Conservation (phyloP, 2,113 vertebrate genomes). For the Psittacula cyanocephala region DNA sequence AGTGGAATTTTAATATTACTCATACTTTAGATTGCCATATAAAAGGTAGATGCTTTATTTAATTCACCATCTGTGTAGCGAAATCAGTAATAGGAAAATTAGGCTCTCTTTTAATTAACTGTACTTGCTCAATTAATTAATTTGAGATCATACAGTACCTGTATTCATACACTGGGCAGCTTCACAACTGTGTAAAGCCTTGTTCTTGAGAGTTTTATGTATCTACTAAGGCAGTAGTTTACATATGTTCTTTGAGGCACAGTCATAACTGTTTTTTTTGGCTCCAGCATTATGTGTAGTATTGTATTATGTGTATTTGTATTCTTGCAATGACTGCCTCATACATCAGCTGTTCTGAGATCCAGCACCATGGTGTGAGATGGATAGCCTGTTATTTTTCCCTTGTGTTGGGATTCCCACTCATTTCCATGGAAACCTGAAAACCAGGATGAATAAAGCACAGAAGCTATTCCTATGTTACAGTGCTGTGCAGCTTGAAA, state of each 20-base stretch:
- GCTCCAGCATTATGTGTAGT: background rate
- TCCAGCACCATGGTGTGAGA: background rate
- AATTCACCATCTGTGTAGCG: background rate
- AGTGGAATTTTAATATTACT: background rate
- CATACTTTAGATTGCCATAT: background rate
- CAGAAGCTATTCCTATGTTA: background rate
- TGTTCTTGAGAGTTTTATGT: background rate
- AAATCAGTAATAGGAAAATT: background rate
- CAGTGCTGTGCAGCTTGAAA: background rate
- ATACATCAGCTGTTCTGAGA: slow-evolving; percentile 34
- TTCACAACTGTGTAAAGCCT: background rate
- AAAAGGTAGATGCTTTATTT: background rate
- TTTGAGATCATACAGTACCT: background rate
- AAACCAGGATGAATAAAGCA: slow-evolving; percentile 13
- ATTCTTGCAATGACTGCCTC: background rate
- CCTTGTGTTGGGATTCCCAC: slow-evolving; percentile 37
- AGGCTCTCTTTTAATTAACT: slow-evolving; percentile 9
- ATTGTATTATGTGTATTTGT: background rate
- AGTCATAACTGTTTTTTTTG: background rate
- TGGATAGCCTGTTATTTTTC: slow-evolving; percentile 59
- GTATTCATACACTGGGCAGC: background rate
- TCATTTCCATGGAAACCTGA: slow-evolving; percentile 62
- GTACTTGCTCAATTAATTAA: background rate
- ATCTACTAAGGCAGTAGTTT: background rate
- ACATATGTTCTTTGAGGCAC: background rate